phyloP scores from a whole-genome alignment of 2,888 invertebrate species.

The Xanthia togata region DNA sequence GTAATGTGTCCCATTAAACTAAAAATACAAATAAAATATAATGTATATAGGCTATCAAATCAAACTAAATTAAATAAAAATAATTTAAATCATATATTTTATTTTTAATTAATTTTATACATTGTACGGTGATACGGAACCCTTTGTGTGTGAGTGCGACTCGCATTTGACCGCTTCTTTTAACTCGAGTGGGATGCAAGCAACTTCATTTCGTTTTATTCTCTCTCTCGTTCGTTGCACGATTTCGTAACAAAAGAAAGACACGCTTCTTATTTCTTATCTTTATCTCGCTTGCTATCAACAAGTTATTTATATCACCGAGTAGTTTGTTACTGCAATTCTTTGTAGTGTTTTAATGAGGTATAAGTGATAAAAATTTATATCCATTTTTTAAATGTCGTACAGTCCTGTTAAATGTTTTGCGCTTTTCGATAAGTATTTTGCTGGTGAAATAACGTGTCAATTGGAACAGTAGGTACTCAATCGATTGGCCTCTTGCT shows the following conservation, averaged over 20 bases:
- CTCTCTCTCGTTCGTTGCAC: not conserved
- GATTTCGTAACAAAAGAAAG: constrained; percentile 37
- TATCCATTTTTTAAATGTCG: not conserved
- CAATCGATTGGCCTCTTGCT: not conserved
- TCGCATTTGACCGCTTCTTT: not conserved
- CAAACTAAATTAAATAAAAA: too few relatives aligned
- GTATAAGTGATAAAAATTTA: not conserved
- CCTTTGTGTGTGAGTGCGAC: accelerated
- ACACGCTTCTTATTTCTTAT: constrained; percentile 30
- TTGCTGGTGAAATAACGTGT: not conserved
- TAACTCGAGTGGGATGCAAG: constrained; percentile 8
- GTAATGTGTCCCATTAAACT: too few relatives aligned
- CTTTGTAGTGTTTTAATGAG: constrained; percentile 25
- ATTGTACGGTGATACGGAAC: not conserved
- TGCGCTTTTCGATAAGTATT: not conserved
- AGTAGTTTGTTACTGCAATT: constrained; percentile 19
- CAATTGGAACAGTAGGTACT: not conserved
- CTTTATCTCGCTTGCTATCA: constrained; percentile 37
- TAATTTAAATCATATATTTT: too few relatives aligned
- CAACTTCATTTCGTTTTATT: constrained; percentile 31
- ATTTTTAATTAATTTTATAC: too few relatives aligned
- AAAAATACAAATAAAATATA: too few relatives aligned
- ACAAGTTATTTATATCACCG: constrained; percentile 36
- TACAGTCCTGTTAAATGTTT: not conserved
- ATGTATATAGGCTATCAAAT: too few relatives aligned